Base-by-base conservation (phyloP, 2,888 invertebrate species). In the Chrysolina haemoptera region DNA sequence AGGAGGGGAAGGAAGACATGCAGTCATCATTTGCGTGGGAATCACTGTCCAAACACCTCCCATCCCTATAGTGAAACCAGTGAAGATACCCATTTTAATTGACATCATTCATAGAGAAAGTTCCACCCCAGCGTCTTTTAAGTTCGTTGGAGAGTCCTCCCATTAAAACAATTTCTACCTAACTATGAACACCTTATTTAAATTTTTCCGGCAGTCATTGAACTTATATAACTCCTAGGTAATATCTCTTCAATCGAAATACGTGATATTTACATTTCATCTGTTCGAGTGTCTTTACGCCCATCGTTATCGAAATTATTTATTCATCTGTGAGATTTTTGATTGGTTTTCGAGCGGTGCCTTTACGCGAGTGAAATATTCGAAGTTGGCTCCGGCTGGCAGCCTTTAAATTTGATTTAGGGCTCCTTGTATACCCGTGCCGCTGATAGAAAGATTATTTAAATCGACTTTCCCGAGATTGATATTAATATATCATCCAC, bases 371-470 rank as follows among this genome's bases (percentile, higher is more conserved):
- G 35, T 22, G 59, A 22, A 59, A 59, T 59, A 59, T 59, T 27
- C 14, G 35, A 22, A 59, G 27, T 11, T 12, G 16, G 14, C 59
- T 3, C 22, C n/a, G 27, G 59, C 35, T 59, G 55, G 55, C 55
- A 18, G 14, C 55, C 55, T 55, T 11, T 5, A 55, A 55, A 20
- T 55, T 55, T 59, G 59, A 59, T 59, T 59, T 59, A 35, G n/a
- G 59, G 27, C 35, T 59, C 2, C 59, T 59, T 59, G 35, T n/a
- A n/a, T n/a, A 14, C 65, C 43, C 35, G 40, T 43, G 66, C 66
- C 66, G 66, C 66, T 35, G 66, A 66, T 50, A 50, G 66, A 66
- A 66, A 66, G 35, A 53, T 66, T 66, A 66, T 66, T 66, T 50
- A 66, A 66, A 66, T 66, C 59, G 50, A 27, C 14, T 66, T 41